Percentiles rank a stretch among this genome's conserved stretches.
These are phyloP conservation scores for Diaprepes abbreviatus DNA, from an alignment of 2,888 invertebrate genomes.

Conservation along the genomic window DNA sequence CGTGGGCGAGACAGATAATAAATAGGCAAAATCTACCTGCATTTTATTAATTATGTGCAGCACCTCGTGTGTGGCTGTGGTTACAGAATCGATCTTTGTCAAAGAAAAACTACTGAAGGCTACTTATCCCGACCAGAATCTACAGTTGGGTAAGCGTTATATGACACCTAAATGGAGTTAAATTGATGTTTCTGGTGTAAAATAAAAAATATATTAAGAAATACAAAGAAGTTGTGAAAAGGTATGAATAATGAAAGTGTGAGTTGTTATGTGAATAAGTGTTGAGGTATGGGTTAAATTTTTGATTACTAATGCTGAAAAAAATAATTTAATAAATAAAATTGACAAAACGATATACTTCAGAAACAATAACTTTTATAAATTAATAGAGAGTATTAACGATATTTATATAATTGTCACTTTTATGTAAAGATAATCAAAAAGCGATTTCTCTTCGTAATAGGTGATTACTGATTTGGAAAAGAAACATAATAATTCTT, in stretches of 20 bases:
- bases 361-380: too few species aligned
- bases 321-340: too few species aligned
- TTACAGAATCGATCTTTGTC: conserved; percentile 47
- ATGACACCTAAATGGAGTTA: conserved; percentile 41
- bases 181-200: conserved; percentile 37
- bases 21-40: conserved; percentile 47
- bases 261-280: background rate
- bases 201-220: conserved; percentile 23
- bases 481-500: too few species aligned
- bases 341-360: too few species aligned
- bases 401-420: too few species aligned
- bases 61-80: conserved; percentile 43
- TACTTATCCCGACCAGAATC: conserved; percentile 42
- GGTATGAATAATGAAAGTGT: background rate
- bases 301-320: too few species aligned
- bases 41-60: conserved; percentile 44
- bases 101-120: conserved; percentile 46
- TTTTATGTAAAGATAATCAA: too few species aligned
- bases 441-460: too few species aligned
- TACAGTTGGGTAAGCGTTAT: conserved; percentile 37
- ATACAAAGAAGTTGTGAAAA: conserved; percentile 27
- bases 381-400: too few species aligned
- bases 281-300: background rate
- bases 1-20: conserved; percentile 34
- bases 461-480: too few species aligned